Evolutionary conservation across 1,140 invertebrate species (phyloP).

Genomic region (Meloidogyne exigua): DNA sequence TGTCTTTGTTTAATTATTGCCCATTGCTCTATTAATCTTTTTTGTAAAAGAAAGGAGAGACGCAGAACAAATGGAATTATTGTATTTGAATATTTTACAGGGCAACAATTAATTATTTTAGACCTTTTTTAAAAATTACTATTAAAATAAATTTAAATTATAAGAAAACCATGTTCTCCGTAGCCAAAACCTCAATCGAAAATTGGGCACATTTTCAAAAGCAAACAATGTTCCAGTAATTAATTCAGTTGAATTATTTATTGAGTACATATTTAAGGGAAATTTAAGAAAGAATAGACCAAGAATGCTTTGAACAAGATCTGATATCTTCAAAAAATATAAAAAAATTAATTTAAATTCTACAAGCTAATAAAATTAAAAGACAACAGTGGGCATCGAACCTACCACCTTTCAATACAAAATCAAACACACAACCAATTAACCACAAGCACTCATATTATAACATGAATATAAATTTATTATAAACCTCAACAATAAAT

Average conservation of each 20-base stretch:
- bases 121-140: conserved; percentile 25
- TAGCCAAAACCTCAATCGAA: conserved; percentile 53
- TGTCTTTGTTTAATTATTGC: conserved; percentile 32
- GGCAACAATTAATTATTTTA: conserved; percentile 38
- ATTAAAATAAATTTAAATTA: neutral
- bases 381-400: neutral
- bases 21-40: conserved; percentile 43
- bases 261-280: conserved; percentile 40
- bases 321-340: conserved; percentile 43
- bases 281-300: conserved; percentile 44
- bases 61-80: conserved; percentile 29
- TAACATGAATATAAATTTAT: neutral
- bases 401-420: neutral
- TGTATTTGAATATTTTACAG: conserved; percentile 7
- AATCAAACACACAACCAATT: neutral
- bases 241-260: conserved; percentile 28
- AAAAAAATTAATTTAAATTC: conserved; percentile 16
- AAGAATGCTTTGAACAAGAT: conserved; percentile 50
- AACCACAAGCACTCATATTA: neutral
- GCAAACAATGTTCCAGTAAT: conserved; percentile 23
- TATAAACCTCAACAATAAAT: conserved; percentile 22
- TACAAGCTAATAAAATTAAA: neutral
- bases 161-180: conserved; percentile 44
- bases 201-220: conserved; percentile 48
- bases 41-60: conserved; percentile 41